Evolutionary conservation across 2,797 vertebrate genomes (phyloP).

Genomic region (Lacerta bilineata): DNA sequence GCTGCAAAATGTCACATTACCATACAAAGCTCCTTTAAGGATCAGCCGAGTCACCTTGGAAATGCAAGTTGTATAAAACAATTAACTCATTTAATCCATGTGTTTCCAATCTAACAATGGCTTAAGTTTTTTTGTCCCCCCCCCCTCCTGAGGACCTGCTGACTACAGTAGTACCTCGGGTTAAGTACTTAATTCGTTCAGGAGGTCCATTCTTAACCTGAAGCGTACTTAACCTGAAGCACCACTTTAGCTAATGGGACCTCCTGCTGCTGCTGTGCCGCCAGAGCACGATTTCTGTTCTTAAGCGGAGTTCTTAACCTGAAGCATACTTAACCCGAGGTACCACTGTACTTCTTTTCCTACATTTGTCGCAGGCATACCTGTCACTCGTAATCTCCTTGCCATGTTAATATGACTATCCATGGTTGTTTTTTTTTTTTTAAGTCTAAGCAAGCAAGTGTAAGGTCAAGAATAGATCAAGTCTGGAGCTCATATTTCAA

Average conservation of each 20-base stretch:
- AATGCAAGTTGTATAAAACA: conserved; percentile 54
- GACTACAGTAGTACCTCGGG: conserved; percentile 6
- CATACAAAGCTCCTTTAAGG: conserved; percentile 72
- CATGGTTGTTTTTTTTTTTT: not conserved
- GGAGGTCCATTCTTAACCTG: too few species aligned
- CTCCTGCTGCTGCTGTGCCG: too few species aligned
- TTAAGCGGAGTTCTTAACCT: too few species aligned
- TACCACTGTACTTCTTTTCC: not conserved
- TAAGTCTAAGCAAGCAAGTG: not conserved
- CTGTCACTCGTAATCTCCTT: conserved; percentile 6
- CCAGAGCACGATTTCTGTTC: too few species aligned
- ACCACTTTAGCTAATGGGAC: too few species aligned
- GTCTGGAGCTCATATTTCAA: not conserved
- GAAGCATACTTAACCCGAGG: too few species aligned
- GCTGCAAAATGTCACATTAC: conserved; percentile 74
- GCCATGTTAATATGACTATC: not conserved
- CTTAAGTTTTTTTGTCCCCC: conserved; percentile 10
- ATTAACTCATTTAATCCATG: conserved; percentile 43
- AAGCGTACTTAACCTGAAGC: too few species aligned
- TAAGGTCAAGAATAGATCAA: not conserved
- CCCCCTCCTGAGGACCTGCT: conserved; percentile 19
- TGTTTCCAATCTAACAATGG: conserved; percentile 47
- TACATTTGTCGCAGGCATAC: not conserved
- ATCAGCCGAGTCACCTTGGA: conserved; percentile 52
- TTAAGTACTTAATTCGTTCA: too few species aligned